These are phyloP conservation scores for Phylloscopus trochiloides DNA, from an alignment of 2,113 vertebrate species.

Conservation along the genomic window DNA sequence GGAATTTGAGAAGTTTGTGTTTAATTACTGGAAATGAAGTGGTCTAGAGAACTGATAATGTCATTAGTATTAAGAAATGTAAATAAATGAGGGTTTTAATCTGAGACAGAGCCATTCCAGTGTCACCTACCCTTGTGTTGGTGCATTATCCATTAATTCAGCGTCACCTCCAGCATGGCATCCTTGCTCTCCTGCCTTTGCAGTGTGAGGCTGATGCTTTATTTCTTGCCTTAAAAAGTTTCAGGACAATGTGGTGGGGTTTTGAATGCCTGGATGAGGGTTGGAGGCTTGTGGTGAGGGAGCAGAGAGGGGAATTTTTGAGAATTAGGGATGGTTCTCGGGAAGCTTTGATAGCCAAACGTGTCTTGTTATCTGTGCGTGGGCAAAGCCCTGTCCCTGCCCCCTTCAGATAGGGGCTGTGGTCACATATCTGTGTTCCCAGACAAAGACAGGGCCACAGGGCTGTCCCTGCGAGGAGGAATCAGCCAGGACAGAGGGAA, in stretches of 20 bases:
- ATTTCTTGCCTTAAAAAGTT: neutral
- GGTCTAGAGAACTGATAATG: neutral
- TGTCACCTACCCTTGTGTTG: rapidly evolving
- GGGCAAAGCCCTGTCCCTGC: neutral
- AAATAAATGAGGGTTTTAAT: neutral
- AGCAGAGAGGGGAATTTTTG: neutral
- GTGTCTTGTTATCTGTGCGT: neutral
- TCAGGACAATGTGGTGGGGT: rapidly evolving
- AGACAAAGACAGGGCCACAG: neutral
- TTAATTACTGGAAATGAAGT: neutral
- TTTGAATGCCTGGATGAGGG: neutral
- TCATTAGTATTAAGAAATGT: neutral
- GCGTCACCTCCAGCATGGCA: rapidly evolving
- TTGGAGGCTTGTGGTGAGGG: neutral
- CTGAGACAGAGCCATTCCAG: rapidly evolving
- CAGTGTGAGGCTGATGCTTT: neutral
- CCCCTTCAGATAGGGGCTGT: neutral
- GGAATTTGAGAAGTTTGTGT: neutral
- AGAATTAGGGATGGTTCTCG: neutral
- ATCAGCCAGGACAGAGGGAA: too few species aligned
- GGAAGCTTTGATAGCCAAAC: neutral
- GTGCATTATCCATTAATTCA: rapidly evolving
- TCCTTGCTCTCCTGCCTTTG: neutral
- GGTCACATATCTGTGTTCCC: neutral
- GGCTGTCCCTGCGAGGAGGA: neutral